phyloP scores from a whole-genome alignment of 2,797 vertebrate genomes.

The Rhadinocentrus ornatus region DNA sequence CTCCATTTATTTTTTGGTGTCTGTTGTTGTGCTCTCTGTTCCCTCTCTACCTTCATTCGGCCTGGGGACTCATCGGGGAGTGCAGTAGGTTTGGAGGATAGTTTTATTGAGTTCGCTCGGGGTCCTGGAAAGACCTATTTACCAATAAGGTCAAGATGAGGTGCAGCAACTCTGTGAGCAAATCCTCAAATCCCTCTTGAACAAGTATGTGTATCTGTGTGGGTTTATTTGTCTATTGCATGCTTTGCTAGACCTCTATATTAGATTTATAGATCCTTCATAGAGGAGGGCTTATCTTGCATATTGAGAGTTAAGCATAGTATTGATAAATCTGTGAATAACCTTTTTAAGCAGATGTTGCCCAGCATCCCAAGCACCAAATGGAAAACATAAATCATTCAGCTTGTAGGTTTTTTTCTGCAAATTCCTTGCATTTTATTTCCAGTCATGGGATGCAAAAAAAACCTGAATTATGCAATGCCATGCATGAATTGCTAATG shows the following conservation, averaged over 20 bases:
- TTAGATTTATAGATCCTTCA: conserved; percentile 60
- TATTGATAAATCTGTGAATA: conserved; percentile 66
- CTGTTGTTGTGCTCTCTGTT: conserved; percentile 33
- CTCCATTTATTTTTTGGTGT: conserved; percentile 65
- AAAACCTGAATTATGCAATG: background rate
- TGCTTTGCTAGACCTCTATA: conserved; percentile 41
- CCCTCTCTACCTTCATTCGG: conserved; percentile 41
- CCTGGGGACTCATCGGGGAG: conserved; percentile 61
- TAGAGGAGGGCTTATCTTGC: conserved; percentile 53
- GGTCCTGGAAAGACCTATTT: conserved; percentile 74
- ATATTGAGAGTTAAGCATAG: conserved; percentile 55
- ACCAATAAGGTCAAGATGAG: conserved; percentile 77
- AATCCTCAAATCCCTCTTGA: conserved; percentile 67
- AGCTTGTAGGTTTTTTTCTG: background rate
- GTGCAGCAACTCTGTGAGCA: conserved; percentile 67
- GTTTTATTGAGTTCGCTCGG: conserved; percentile 83
- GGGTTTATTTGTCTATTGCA: conserved; percentile 42
- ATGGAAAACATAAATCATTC: conserved; percentile 31
- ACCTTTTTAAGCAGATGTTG: conserved; percentile 48
- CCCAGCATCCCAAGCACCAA: conserved; percentile 28
- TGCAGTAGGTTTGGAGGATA: conserved; percentile 68
- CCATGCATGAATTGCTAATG: background rate
- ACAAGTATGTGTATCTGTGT: conserved; percentile 42
- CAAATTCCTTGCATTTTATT: background rate
- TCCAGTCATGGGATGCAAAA: background rate